Percentiles rank a stretch among this genome's conserved stretches.
These are phyloP conservation scores for Rhinoptilus africanus DNA, from an alignment of 2,113 vertebrate species.

Conservation along the genomic window DNA sequence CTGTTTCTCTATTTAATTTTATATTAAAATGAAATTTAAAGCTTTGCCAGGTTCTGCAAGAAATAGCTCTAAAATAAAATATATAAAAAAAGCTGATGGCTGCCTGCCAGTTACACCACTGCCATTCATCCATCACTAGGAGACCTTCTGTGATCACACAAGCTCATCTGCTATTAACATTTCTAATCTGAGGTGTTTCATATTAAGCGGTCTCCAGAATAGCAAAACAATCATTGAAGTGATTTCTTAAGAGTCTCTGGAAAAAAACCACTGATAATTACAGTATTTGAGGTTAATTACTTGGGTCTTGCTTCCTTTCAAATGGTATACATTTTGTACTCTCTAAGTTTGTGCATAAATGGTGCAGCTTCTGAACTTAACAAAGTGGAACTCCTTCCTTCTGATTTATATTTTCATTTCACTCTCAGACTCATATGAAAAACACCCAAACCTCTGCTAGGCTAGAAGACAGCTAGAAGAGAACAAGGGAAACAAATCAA, in stretches of 20 bases:
- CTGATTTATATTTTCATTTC: conserved; percentile 11
- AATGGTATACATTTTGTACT: not conserved
- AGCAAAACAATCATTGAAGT: conserved; percentile 24
- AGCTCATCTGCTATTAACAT: not conserved
- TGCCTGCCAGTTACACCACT: not conserved
- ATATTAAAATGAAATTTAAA: not conserved
- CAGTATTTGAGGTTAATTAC: conserved; percentile 46
- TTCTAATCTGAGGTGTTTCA: not conserved
- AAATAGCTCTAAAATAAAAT: not conserved
- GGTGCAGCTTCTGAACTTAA: not conserved
- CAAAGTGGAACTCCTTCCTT: not conserved
- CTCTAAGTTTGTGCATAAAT: not conserved
- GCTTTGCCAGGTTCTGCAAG: not conserved
- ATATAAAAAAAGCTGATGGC: not conserved
- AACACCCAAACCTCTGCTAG: not conserved
- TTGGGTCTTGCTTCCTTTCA: conserved; percentile 19
- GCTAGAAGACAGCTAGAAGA: not conserved
- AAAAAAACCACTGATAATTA: conserved; percentile 39
- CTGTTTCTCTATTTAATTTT: not conserved
- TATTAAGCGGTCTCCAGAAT: conserved; percentile 22
- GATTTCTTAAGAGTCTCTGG: conserved; percentile 15
- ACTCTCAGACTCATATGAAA: not conserved
- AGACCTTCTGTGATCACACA: not conserved
- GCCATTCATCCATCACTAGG: not conserved
- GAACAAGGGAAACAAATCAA: not conserved